Base-by-base conservation (phyloP, 2,797 vertebrate genomes). In the Anisognathus igniventris region DNA sequence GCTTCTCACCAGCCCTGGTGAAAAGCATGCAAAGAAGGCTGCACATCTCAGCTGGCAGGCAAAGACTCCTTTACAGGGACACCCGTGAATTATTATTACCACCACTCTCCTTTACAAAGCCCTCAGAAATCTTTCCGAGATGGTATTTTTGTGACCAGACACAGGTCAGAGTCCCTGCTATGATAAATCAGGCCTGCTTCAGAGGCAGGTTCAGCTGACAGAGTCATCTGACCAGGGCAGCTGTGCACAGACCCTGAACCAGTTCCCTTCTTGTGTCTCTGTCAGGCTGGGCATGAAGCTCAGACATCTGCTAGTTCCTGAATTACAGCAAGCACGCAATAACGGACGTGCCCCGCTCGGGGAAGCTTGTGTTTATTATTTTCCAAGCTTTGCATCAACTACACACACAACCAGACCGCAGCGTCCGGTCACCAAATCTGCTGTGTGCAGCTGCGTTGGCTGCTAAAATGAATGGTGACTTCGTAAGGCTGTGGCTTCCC, bases 121-220 rank as follows among this genome's bases (percentile, higher is more conserved):
- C 90, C 92, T 96, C 94, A 92, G 74, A 96, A 88, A 93, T 74
- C 86, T 96, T 97, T 97, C 93, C 91, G 92, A 92, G 86, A 56
- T 37, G 77, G 83, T 92, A 90, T 96, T 98, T 98, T 97, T 98
- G 97, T 96, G 94, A 97, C 97, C 96, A 97, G 97, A 97, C 87
- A 97, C 98, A 98, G 98, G 98, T 98, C 98, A 98, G 98, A 98
- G 98, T 98, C 98, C 97, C 97, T 98, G 96, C 97, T 80, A 64
- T 97, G 96, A 98, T 98, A 98, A 98, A 98, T 94, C 94, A 76
- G 96, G 90, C 66, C 78, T 96, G 94, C 94, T 96, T 96, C 45
- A 73, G 94, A 97, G 97, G 96, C 94, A 96, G 96, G 97, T 97
- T 98, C 97, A 97, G 98, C 97, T 98, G 97, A 98, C 95, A 83